These are phyloP conservation scores for Drosophila pseudoananassae DNA, from an alignment of 1,140 invertebrate species.

Conservation along the genomic window DNA sequence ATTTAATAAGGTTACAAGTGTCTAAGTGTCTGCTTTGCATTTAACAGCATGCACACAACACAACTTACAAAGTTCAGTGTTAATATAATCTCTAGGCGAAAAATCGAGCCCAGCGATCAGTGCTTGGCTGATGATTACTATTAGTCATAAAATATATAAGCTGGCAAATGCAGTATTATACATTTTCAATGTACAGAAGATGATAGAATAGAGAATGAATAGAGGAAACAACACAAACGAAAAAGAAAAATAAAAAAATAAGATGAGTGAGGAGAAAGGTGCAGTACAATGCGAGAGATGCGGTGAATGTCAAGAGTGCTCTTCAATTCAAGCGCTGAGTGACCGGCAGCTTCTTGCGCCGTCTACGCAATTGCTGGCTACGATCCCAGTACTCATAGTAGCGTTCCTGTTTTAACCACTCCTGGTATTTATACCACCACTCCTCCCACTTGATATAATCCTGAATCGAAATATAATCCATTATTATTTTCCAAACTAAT, in stretches of 20 bases:
- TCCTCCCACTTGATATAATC: constrained; percentile 97
- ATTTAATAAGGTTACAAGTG: constrained; percentile 73
- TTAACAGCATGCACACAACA: constrained; percentile 41
- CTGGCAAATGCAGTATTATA: constrained; percentile 69
- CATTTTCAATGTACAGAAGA: constrained; percentile 72
- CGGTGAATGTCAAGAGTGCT: constrained; percentile 10
- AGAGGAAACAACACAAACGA: constrained; percentile 15
- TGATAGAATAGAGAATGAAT: constrained; percentile 12
- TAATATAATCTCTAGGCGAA: constrained; percentile 40
- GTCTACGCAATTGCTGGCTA: constrained; percentile 83
- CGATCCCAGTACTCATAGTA: constrained; percentile 91
- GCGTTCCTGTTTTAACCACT: constrained; percentile 93
- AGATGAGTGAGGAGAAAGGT: constrained; percentile 3
- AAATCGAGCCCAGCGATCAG: not conserved
- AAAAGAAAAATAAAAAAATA: constrained; percentile 9
- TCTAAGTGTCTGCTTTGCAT: constrained; percentile 42
- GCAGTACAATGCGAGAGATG: not conserved
- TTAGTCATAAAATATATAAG: constrained; percentile 55
- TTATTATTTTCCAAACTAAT: not conserved
- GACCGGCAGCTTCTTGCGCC: constrained; percentile 84
- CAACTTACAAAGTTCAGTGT: constrained; percentile 60
- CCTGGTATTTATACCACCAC: constrained; percentile 97
- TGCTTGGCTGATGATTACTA: constrained; percentile 33
- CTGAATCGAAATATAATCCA: constrained; percentile 59
- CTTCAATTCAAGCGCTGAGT: constrained; percentile 84